Percentiles rank a stretch among this genome's conserved stretches.
phyloP scores from a whole-genome alignment of 2,797 vertebrate genomes.

The Crenichthys baileyi region DNA sequence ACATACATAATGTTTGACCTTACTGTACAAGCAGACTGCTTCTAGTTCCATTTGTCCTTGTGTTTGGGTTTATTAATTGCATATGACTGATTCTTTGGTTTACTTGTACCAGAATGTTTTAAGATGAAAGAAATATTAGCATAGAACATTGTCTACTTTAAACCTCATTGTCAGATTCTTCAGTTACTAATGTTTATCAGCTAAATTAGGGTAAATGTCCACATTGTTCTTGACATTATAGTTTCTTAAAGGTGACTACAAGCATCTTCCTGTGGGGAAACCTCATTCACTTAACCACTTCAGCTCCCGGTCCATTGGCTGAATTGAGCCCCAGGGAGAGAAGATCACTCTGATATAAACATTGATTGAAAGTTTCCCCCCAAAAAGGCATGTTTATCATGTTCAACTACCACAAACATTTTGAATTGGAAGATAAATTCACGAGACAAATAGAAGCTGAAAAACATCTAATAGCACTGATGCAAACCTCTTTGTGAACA shows the following conservation, averaged over 20 bases:
- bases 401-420: constrained; percentile 31
- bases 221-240: constrained; percentile 26
- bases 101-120: constrained; percentile 1
- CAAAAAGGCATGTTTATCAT: constrained; percentile 30
- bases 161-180: constrained; percentile 11
- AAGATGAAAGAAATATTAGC: constrained; percentile 6
- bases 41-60: neutral
- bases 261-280: constrained; percentile 67
- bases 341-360: constrained; percentile 51
- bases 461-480: constrained; percentile 75
- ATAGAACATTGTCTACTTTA: constrained; percentile 17
- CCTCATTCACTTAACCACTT: constrained; percentile 77
- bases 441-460: constrained; percentile 56
- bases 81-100: constrained; percentile 9
- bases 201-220: constrained; percentile 25
- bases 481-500: constrained; percentile 69
- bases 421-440: constrained; percentile 56
- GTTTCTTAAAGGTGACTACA: constrained; percentile 63
- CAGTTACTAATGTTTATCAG: constrained; percentile 23
- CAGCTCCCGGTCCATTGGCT: constrained; percentile 75
- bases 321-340: constrained; percentile 69
- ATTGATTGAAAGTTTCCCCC: constrained; percentile 47
- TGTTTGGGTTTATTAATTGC: constrained; percentile 14
- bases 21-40: neutral
- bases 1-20: neutral